These are phyloP conservation scores for Columbina picui DNA, from an alignment of 2,113 vertebrate species.

Conservation along the genomic window DNA sequence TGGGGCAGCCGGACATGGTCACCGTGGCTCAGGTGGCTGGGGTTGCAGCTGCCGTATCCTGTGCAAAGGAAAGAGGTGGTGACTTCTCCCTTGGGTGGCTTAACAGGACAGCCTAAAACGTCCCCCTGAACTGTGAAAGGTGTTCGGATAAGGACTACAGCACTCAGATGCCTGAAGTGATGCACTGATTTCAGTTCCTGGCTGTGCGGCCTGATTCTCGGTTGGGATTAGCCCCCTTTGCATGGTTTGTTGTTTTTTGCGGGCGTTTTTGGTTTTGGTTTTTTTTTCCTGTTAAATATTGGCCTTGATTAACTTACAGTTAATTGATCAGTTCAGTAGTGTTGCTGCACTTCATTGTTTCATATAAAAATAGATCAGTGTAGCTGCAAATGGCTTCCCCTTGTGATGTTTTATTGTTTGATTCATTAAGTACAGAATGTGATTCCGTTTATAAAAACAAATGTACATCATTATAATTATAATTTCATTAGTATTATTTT, in stretches of 20 bases:
- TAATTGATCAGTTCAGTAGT: neutral
- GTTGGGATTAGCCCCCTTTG: neutral
- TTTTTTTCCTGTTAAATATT: neutral
- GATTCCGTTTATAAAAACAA: conserved; percentile 23
- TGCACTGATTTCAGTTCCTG: neutral
- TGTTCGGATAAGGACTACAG: neutral
- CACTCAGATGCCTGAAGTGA: neutral
- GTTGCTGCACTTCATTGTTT: conserved; percentile 11
- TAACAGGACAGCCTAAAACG: neutral
- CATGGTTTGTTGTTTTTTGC: rapidly evolving
- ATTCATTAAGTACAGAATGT: conserved; percentile 30
- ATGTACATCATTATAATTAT: neutral
- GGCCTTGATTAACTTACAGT: neutral
- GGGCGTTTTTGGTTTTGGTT: rapidly evolving
- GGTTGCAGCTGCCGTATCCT: too few relatives aligned
- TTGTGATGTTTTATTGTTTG: neutral
- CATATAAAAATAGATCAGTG: neutral
- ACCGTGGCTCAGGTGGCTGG: too few relatives aligned
- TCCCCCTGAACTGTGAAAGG: too few relatives aligned
- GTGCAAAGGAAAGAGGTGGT: too few relatives aligned
- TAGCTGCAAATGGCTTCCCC: conserved; percentile 3
- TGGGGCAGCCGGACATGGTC: too few relatives aligned
- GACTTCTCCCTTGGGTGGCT: neutral
- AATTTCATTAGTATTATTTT: neutral
- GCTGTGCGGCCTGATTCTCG: neutral